Percentiles rank a stretch among this genome's conserved stretches.
These are phyloP conservation scores for Ellobius talpinus DNA, from an alignment of 2,113 vertebrate genomes.

Conservation along the genomic window DNA sequence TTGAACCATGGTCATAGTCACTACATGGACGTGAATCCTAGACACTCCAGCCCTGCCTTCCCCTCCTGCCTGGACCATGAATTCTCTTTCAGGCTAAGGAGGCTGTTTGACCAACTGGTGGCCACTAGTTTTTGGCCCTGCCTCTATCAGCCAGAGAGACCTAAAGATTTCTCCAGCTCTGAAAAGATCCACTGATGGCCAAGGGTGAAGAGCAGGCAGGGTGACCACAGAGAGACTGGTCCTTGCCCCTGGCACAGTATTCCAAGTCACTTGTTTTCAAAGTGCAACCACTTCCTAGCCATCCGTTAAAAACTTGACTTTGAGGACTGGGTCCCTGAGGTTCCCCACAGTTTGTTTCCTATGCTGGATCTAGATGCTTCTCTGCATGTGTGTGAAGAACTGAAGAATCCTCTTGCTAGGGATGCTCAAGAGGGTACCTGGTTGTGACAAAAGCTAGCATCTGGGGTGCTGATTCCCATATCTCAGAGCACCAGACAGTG, in stretches of 20 bases:
- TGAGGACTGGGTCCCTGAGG: background rate
- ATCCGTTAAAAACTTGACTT: background rate
- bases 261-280: background rate
- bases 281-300: background rate
- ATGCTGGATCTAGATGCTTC: background rate
- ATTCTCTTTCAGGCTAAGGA: background rate
- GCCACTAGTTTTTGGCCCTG: background rate
- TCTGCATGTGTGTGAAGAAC: accelerated
- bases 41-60: no score
- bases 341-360: background rate
- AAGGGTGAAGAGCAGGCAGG: no score
- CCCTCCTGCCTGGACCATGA: accelerated
- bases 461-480: accelerated
- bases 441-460: background rate
- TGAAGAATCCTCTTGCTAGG: background rate
- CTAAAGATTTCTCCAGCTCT: background rate
- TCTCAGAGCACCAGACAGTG: background rate
- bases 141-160: background rate
- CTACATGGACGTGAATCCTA: background rate
- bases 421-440: background rate
- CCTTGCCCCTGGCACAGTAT: background rate
- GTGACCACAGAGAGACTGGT: background rate
- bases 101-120: background rate
- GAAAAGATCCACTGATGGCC: background rate
- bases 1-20: background rate